Percentiles rank a stretch among this genome's conserved stretches.
Conservation (phyloP, 1,140 invertebrate genomes). For the Wasmannia auropunctata region DNA sequence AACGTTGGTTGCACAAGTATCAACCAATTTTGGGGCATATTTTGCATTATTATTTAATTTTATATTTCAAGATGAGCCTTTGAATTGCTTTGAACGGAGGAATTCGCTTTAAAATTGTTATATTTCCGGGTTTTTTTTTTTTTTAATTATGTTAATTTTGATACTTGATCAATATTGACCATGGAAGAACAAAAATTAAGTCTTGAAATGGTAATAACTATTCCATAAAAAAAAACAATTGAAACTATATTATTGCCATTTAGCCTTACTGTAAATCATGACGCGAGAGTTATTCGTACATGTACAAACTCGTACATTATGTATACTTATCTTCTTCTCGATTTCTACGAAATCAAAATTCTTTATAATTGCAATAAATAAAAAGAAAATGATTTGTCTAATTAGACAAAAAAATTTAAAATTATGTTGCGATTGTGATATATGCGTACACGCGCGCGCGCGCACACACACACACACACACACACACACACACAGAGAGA, state of each 20-base stretch:
- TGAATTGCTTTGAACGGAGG: not conserved
- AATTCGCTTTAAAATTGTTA: conserved; percentile 42
- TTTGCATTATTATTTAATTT: conserved; percentile 30
- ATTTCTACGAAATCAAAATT: not conserved
- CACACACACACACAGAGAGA: not conserved
- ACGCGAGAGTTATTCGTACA: not conserved
- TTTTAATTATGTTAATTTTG: conserved; percentile 68
- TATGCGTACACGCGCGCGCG: not conserved
- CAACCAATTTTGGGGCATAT: conserved; percentile 46
- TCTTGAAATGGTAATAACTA: conserved; percentile 38
- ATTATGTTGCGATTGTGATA: conserved; percentile 47
- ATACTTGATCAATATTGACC: conserved; percentile 64
- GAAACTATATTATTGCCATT: conserved; percentile 33
- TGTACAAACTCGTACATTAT: conserved; percentile 1
- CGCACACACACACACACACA: not conserved
- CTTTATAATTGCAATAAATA: not conserved
- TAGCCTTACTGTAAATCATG: not conserved
- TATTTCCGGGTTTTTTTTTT: conserved; percentile 62
- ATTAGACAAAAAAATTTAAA: conserved; percentile 4
- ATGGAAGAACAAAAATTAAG: conserved; percentile 34
- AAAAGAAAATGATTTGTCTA: not conserved
- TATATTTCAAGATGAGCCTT: conserved; percentile 36
- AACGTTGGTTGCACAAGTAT: conserved; percentile 71
- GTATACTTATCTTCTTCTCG: not conserved
- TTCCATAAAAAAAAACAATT: conserved; percentile 14